Base-by-base conservation (phyloP, 2,888 invertebrate genomes). In the Pristionchus entomophagus region DNA sequence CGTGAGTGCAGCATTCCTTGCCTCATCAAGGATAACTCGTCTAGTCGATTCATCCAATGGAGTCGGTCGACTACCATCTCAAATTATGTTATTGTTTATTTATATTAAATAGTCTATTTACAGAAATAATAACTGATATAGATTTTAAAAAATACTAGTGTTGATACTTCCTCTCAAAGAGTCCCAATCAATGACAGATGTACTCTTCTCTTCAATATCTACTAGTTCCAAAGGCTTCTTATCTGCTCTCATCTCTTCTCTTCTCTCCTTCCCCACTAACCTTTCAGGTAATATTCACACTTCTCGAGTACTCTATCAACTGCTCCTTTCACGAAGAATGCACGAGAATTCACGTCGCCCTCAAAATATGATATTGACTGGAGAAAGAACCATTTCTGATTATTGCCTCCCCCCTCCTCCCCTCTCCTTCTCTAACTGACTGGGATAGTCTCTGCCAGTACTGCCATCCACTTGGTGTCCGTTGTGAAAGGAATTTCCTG, bases 381-480 rank as follows among this genome's bases (percentile, higher is more conserved):
- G 19, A 56, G n/a, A n/a, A n/a, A n/a, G n/a, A n/a, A n/a, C n/a
- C n/a, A n/a, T n/a, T n/a, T n/a, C n/a, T n/a, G n/a, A n/a, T n/a
- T n/a, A n/a, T n/a, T n/a, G 12, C 56, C 8, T 56, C n/a, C 56
- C 19, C 56, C 56, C 17, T 56, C 19, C 22, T 8, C 22, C 56
- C 41, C 41, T n/a, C n/a, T 45, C 73, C 56, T 14, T 19, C 41
- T 62, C 38, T 17, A 86, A 86, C n/a, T 41, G 10, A 83, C 83
- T 35, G 85, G 56, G 22, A 51, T 35, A 17, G 53, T 85, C 85
- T 85, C 85, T 17, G 73, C 73, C n/a, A 32, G 97, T 41, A 99
- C 98, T 6, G 97, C 97, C 99, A 99, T 99, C 96, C 97, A 97
- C 95, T 99, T 99, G 88, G 97, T 97, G 93, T 99, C 99, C 0